phyloP scores from a whole-genome alignment of 2,888 invertebrate species.

The Himalopsyche japonica region DNA sequence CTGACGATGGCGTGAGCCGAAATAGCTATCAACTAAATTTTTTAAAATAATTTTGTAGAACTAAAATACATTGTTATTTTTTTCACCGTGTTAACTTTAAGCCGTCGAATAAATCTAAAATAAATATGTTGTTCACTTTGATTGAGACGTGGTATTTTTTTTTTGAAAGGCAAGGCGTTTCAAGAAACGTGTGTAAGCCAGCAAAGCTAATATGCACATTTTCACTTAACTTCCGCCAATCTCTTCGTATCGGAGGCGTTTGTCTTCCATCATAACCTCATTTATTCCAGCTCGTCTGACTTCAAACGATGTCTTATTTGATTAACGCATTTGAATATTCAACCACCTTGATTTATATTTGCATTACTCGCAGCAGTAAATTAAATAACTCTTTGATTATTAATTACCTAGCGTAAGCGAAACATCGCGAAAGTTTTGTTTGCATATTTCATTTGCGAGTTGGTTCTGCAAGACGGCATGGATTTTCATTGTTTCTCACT shows the following conservation, averaged over 20 bases:
- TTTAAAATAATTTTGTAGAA: too few relatives aligned
- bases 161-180: too few relatives aligned
- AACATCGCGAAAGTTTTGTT: constrained; percentile 25
- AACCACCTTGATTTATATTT: constrained; percentile 30
- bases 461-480: not conserved
- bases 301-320: constrained; percentile 30
- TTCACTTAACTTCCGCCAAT: constrained; percentile 10
- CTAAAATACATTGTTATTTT: too few relatives aligned
- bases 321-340: constrained; percentile 37
- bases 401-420: constrained; percentile 24
- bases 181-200: too few relatives aligned
- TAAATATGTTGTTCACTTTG: too few relatives aligned
- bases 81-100: too few relatives aligned
- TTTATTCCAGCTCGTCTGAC: constrained; percentile 31
- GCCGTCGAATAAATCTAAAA: too few relatives aligned
- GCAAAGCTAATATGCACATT: not conserved
- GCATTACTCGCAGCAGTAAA: constrained; percentile 11
- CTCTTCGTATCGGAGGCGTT: constrained; percentile 10
- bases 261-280: constrained; percentile 26
- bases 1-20: too few relatives aligned
- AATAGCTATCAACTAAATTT: too few relatives aligned
- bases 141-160: too few relatives aligned
- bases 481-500: not conserved
- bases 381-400: constrained; percentile 31
- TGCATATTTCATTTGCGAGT: constrained; percentile 31